These are phyloP conservation scores for Mayetiola destructor DNA, from an alignment of 2,888 invertebrate species.

Conservation along the genomic window DNA sequence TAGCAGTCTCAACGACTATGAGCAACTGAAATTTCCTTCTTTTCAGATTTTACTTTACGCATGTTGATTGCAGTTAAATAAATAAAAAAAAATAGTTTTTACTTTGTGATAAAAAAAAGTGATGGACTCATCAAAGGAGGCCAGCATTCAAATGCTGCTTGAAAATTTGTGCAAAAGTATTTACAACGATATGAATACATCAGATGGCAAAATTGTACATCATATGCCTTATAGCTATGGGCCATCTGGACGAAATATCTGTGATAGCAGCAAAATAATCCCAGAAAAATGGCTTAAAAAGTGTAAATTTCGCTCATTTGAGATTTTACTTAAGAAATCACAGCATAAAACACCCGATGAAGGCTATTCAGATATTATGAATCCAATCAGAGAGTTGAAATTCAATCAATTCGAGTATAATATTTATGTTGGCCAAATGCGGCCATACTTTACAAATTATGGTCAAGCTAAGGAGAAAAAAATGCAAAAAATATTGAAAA, in stretches of 20 bases:
- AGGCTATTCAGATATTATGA: neutral
- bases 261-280: neutral
- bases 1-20: neutral
- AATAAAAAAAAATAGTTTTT: neutral
- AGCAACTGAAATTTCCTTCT: neutral
- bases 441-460: neutral
- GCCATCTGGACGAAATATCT: neutral
- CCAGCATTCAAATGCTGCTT: neutral
- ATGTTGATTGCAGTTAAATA: neutral
- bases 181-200: neutral
- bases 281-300: neutral
- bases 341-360: neutral
- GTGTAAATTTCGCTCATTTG: neutral
- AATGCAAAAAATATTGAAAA: neutral
- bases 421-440: neutral
- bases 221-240: neutral
- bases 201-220: neutral
- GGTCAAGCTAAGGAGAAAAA: neutral
- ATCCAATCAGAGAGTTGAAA: neutral
- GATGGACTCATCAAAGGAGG: neutral
- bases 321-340: neutral
- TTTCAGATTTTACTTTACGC: neutral
- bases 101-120: neutral
- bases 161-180: constrained; percentile 9
- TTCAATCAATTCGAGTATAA: constrained; percentile 1